phyloP scores from a whole-genome alignment of 2,888 invertebrate genomes.

The Tenthredo distinguenda region DNA sequence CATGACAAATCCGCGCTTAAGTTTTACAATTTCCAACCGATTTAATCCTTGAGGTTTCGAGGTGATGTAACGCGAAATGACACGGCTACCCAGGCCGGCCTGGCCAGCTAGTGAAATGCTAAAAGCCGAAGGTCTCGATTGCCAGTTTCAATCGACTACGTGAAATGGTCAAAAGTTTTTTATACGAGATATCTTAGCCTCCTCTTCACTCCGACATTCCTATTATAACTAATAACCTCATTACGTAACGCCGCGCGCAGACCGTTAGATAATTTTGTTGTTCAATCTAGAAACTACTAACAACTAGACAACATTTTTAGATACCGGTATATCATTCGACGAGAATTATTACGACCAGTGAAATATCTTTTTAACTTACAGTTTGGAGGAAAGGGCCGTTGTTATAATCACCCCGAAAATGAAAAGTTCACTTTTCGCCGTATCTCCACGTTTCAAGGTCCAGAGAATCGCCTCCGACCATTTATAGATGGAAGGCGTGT shows the following conservation, averaged over 20 bases:
- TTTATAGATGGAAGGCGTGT: no score
- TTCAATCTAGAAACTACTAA: background rate
- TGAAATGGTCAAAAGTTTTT: constrained; percentile 8
- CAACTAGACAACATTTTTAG: background rate
- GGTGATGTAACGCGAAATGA: constrained; percentile 40
- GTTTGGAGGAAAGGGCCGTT: no score
- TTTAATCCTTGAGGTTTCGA: constrained; percentile 39
- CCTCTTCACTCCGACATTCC: constrained; percentile 14
- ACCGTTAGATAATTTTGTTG: constrained; percentile 32
- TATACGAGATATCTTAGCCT: background rate
- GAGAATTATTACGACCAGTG: background rate
- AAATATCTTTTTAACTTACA: background rate
- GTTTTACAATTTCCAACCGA: constrained; percentile 25
- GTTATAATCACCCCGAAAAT: background rate
- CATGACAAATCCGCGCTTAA: constrained; percentile 26
- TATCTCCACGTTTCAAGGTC: no score
- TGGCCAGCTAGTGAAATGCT: constrained; percentile 18
- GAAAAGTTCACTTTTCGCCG: no score
- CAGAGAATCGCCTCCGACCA: no score
- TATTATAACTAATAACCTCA: constrained; percentile 35
- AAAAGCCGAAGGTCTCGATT: constrained; percentile 45
- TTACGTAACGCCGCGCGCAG: constrained; percentile 25
- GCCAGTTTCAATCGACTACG: constrained; percentile 20
- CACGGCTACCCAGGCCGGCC: background rate
- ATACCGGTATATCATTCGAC: background rate